These are phyloP conservation scores for Saimiri boliviensis DNA, from an alignment of 2,113 vertebrate genomes.

Conservation along the genomic window DNA sequence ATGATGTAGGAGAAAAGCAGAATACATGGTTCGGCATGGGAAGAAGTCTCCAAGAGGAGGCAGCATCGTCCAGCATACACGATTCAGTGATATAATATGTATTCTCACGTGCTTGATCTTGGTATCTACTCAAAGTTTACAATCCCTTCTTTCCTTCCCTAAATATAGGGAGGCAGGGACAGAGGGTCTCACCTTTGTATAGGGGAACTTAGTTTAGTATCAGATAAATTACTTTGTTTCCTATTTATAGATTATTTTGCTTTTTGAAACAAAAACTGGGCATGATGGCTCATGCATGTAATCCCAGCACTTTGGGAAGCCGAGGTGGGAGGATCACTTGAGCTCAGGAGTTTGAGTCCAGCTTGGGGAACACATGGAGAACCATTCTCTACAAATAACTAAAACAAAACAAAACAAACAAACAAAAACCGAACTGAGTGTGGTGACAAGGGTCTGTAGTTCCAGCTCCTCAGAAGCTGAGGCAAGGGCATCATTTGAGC, in stretches of 20 bases:
- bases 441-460: too few species aligned
- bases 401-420: too few species aligned
- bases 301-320: too few species aligned
- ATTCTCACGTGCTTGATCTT: not conserved
- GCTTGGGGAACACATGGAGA: too few species aligned
- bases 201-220: not conserved
- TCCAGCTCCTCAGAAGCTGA: too few species aligned
- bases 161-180: not conserved
- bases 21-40: fast-evolving
- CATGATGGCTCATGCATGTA: too few species aligned
- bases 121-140: not conserved
- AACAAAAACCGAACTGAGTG: too few species aligned
- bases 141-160: not conserved
- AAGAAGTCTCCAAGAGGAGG: not conserved
- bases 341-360: too few species aligned
- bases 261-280: not conserved
- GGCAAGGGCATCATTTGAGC: too few species aligned
- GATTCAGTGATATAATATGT: not conserved
- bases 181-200: not conserved
- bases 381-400: too few species aligned
- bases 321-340: too few species aligned
- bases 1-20: fast-evolving
- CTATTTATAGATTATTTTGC: not conserved
- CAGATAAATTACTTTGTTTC: not conserved
- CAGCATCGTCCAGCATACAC: fast-evolving